Percentiles rank a stretch among this genome's conserved stretches.
Evolutionary conservation across 2,113 vertebrate genomes (phyloP).

Genomic region (Brienomyrus longianalis): DNA sequence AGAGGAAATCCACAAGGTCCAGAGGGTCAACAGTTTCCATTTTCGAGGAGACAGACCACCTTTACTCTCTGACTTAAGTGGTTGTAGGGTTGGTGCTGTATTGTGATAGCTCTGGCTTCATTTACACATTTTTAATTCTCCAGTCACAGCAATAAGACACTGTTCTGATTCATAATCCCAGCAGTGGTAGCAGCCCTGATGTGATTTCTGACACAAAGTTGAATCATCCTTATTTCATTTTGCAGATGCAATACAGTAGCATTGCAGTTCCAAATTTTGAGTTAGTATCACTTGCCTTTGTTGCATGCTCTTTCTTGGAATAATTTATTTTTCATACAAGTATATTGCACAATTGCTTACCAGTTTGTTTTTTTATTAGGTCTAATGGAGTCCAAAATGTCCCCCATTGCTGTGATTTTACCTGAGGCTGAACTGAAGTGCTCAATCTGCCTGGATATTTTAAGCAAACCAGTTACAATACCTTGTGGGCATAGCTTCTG

Average conservation of each 20-base stretch:
- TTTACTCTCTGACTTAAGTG: neutral
- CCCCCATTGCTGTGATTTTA: slow-evolving; percentile 22
- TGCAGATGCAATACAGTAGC: neutral
- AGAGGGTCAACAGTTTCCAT: neutral
- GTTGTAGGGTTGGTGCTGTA: neutral
- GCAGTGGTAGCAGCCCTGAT: neutral
- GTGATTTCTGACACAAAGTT: neutral
- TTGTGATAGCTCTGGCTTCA: neutral
- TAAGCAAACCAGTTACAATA: slow-evolving; percentile 51
- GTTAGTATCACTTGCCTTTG: neutral
- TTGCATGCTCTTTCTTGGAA: neutral
- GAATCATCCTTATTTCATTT: neutral
- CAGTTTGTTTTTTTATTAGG: neutral
- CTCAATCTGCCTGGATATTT: slow-evolving; percentile 61
- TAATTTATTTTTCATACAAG: neutral
- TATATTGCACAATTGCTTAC: neutral
- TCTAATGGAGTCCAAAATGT: neutral
- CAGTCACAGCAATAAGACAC: neutral
- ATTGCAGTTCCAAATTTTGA: neutral
- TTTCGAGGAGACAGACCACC: neutral
- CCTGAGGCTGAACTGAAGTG: slow-evolving; percentile 56
- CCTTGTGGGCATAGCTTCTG: slow-evolving; percentile 72
- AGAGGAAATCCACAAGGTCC: neutral
- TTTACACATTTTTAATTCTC: neutral
- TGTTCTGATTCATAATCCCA: neutral